phyloP scores from a whole-genome alignment of 2,888 invertebrate genomes.

The Lepidochrysops patricia region DNA sequence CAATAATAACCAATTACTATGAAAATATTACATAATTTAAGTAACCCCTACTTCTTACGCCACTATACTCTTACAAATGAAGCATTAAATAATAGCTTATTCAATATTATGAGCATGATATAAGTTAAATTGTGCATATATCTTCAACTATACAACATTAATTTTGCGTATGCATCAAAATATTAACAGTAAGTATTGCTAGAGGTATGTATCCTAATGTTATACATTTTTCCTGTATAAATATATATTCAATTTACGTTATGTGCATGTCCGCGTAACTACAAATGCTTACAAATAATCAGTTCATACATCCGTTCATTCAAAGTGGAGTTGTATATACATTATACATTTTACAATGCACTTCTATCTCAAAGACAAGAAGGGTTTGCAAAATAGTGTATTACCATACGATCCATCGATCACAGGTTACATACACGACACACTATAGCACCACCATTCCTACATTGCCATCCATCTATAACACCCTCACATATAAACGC shows the following conservation, averaged over 20 bases:
- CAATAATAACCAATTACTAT: slow-evolving; percentile 1
- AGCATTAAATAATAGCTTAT: slow-evolving; percentile 1
- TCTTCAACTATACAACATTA: slow-evolving; percentile 18
- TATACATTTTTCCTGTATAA: slow-evolving; percentile 30
- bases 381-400: not conserved
- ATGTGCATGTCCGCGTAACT: slow-evolving; percentile 12
- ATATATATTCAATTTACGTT: slow-evolving; percentile 28
- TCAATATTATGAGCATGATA: slow-evolving; percentile 7
- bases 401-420: not conserved
- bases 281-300: slow-evolving; percentile 4
- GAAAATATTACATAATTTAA: slow-evolving; percentile 1
- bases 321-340: slow-evolving; percentile 22
- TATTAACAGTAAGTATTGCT: slow-evolving; percentile 28
- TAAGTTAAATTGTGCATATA: slow-evolving; percentile 19
- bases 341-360: slow-evolving; percentile 22
- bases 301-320: slow-evolving; percentile 14
- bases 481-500: slow-evolving; percentile 14
- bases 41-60: not conserved
- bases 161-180: slow-evolving; percentile 17
- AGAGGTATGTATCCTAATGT: slow-evolving; percentile 27
- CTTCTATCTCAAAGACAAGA: slow-evolving; percentile 27
- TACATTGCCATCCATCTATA: slow-evolving; percentile 38
- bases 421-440: slow-evolving; percentile 17
- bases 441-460: slow-evolving; percentile 61
- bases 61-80: not conserved